Evolutionary conservation across 2,888 invertebrate species (phyloP), one percentile per base, ranked within the genome.

Genomic region (Hirtodrosophila trivittata): DNA sequence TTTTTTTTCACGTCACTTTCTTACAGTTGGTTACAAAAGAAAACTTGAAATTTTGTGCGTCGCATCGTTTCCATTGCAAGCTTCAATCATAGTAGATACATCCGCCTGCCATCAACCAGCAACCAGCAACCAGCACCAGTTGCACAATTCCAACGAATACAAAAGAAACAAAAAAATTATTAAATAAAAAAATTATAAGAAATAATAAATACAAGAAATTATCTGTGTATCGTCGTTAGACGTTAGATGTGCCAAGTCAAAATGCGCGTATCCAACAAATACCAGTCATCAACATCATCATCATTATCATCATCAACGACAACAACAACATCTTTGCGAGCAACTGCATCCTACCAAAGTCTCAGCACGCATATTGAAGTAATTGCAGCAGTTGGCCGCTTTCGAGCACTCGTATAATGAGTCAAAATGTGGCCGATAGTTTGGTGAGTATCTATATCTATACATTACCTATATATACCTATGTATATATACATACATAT

Each of bases 361-460:
- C 70, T 41, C 55, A 69, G 77, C 86, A 80, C 86, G 80, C 80
- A 80, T 57, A 65, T 70, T 76, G 39, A 75, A 76, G 65, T 83
- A 83, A 84, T 84, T 81, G 81, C 86, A 68, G 71, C 81, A 71
- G 65, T 65, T 69, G 81, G 52, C 51, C 81, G 42, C 3, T 49
- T 39, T 45, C 30, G 46, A 54, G 69, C 57, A 21, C 52, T 38
- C 42, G 68, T 86, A 89, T 86, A 88, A 90, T 90, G 90, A 89
- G 87, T 81, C 90, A 91, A 89, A 91, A 90, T 91, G 91, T 88
- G 82, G 89, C 90, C 82, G 91, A 91, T 75, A 91, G 91, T 88
- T 88, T 91, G 90, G 90, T 90, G 86, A 88, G 90, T 88, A 70
- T 16, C 28, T 13, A 41, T 33, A n/a, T n/a, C n/a, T 16, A 50